phyloP scores from a whole-genome alignment of 2,888 invertebrate genomes.

The Acleris laterana region DNA sequence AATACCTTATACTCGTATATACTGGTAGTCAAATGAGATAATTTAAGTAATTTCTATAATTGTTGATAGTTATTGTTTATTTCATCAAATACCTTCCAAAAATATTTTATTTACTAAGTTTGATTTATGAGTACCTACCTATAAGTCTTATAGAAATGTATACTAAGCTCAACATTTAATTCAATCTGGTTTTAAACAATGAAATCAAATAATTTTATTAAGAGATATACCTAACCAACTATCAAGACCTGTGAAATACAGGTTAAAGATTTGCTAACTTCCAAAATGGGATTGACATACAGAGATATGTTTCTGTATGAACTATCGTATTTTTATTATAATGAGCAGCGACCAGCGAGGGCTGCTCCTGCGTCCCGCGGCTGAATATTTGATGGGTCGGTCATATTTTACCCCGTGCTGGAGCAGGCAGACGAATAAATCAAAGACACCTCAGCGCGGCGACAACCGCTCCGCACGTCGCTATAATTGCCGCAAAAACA shows the following conservation, averaged over 20 bases:
- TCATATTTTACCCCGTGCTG: conserved; percentile 78
- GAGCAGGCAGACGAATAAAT: conserved; percentile 77
- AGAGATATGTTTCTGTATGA: conserved; percentile 66
- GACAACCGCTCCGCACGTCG: conserved; percentile 75
- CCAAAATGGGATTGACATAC: conserved; percentile 61
- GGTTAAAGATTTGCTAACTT: conserved; percentile 50
- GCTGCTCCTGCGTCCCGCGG: conserved; percentile 67
- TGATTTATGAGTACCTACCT: too few species aligned
- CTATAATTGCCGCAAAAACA: conserved; percentile 82
- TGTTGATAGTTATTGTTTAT: neutral
- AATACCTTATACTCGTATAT: neutral
- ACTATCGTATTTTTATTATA: conserved; percentile 82
- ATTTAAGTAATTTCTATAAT: neutral
- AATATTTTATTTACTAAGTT: too few species aligned
- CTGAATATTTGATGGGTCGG: conserved; percentile 77
- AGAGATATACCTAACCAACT: conserved; percentile 21
- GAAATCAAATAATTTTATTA: too few species aligned
- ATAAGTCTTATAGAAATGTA: too few species aligned
- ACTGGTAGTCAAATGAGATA: neutral
- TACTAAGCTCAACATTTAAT: too few species aligned
- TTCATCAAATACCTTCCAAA: too few species aligned
- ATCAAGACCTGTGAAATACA: conserved; percentile 46
- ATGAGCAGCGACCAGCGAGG: conserved; percentile 75
- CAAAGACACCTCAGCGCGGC: conserved; percentile 75
- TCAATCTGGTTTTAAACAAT: too few species aligned